Evolutionary conservation across 2,113 vertebrate genomes (phyloP).

Genomic region (Oceanodroma tethys): DNA sequence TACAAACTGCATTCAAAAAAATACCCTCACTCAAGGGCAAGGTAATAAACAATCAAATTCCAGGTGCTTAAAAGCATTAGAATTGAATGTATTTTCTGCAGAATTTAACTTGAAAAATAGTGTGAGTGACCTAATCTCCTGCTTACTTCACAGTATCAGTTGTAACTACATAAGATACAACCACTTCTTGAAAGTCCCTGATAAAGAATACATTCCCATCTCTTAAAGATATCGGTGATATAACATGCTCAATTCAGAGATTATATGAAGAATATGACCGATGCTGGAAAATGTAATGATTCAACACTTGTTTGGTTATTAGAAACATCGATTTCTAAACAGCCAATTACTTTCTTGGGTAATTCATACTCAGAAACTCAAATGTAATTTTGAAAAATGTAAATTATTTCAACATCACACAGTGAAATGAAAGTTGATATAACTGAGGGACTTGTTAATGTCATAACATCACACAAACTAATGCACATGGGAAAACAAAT

Average conservation of each 20-base stretch:
- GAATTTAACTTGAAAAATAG: conserved; percentile 3
- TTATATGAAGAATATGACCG: background rate
- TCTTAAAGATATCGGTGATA: background rate
- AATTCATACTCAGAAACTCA: conserved; percentile 24
- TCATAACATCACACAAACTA: conserved; percentile 37
- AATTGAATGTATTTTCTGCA: background rate
- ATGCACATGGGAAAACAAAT: conserved; percentile 57
- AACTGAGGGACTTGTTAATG: conserved; percentile 51
- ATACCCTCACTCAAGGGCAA: background rate
- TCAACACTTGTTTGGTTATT: conserved; percentile 34
- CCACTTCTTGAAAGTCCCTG: background rate
- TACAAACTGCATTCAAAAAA: background rate
- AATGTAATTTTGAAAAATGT: conserved; percentile 20
- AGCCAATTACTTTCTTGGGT: conserved; percentile 34
- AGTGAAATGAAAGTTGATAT: conserved; percentile 45
- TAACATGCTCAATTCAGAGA: background rate
- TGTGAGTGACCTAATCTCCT: background rate
- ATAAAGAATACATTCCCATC: background rate
- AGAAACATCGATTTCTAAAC: conserved; percentile 41
- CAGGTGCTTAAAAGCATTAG: background rate
- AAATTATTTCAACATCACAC: conserved; percentile 38
- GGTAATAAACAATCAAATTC: background rate
- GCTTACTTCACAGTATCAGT: background rate
- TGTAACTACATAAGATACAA: background rate
- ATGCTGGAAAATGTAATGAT: conserved; percentile 1